A percentile compares a stretch with the other conserved stretches of the same genome.
These are phyloP conservation scores for Anolis carolinensis DNA, from an alignment of 2,113 vertebrate species.

Conservation along the genomic window DNA sequence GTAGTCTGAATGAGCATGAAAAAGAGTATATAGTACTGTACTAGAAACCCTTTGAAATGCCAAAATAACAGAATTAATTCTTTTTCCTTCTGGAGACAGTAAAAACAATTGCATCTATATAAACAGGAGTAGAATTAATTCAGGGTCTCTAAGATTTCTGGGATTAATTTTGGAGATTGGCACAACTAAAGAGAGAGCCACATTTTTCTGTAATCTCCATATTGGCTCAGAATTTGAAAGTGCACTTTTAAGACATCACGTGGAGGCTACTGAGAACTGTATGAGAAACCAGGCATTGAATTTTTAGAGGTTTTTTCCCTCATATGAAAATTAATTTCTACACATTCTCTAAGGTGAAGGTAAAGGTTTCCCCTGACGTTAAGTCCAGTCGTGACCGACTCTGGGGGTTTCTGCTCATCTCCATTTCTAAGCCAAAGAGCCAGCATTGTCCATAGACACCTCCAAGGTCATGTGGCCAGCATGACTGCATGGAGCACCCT, in stretches of 20 bases:
- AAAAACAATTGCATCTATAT: constrained; percentile 23
- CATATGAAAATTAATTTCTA: too few relatives aligned
- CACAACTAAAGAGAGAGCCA: neutral
- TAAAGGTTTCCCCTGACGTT: too few relatives aligned
- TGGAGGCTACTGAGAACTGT: neutral
- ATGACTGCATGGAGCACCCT: too few relatives aligned
- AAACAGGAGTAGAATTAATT: neutral
- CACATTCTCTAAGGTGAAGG: too few relatives aligned
- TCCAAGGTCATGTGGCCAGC: too few relatives aligned
- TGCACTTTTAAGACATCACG: neutral
- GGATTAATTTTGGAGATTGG: constrained; percentile 20
- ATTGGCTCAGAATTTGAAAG: constrained; percentile 43
- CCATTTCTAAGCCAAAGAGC: too few relatives aligned
- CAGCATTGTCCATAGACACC: too few relatives aligned
- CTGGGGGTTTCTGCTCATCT: too few relatives aligned
- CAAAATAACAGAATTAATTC: neutral
- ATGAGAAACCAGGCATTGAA: neutral
- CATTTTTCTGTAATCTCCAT: constrained; percentile 36
- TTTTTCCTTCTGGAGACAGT: constrained; percentile 21
- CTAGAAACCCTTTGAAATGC: constrained; percentile 28
- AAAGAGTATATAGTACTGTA: neutral
- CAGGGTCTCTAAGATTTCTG: neutral
- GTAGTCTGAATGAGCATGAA: neutral
- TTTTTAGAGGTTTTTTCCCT: neutral
- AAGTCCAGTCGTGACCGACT: too few relatives aligned